Evolutionary conservation across 2,113 vertebrate genomes (phyloP).

Genomic region (Grammomys dolichurus): DNA sequence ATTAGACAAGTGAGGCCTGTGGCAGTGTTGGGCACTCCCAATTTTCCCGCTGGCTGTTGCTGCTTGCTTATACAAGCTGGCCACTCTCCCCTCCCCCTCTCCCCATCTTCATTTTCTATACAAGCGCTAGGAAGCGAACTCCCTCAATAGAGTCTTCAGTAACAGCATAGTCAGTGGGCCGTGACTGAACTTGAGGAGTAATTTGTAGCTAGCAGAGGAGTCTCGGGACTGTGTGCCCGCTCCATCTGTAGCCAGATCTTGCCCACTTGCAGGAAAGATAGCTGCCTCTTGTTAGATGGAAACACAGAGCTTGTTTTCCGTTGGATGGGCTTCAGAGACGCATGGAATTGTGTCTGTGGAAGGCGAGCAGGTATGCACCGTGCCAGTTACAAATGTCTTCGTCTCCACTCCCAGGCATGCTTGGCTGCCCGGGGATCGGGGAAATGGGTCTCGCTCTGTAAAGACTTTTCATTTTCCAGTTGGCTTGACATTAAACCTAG

Average conservation of each 20-base stretch:
- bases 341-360: rapidly evolving
- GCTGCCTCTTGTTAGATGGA: background rate
- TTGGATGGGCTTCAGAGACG: background rate
- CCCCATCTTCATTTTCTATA: background rate
- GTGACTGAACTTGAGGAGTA: background rate
- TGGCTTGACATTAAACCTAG: background rate
- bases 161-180: background rate
- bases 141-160: slow-evolving; percentile 26
- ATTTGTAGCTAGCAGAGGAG: background rate
- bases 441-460: background rate
- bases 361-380: background rate
- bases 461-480: background rate
- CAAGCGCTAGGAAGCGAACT: background rate
- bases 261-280: background rate
- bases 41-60: rapidly evolving
- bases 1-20: background rate
- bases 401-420: background rate
- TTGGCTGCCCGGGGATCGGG: background rate
- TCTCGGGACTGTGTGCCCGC: background rate
- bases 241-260: background rate
- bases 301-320: background rate
- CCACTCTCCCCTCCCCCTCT: background rate
- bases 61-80: background rate
- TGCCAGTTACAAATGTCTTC: background rate
- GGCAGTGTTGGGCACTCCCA: background rate